Evolutionary conservation across 1,140 invertebrate species (phyloP).

Genomic region (Leptopilina clavipes): DNA sequence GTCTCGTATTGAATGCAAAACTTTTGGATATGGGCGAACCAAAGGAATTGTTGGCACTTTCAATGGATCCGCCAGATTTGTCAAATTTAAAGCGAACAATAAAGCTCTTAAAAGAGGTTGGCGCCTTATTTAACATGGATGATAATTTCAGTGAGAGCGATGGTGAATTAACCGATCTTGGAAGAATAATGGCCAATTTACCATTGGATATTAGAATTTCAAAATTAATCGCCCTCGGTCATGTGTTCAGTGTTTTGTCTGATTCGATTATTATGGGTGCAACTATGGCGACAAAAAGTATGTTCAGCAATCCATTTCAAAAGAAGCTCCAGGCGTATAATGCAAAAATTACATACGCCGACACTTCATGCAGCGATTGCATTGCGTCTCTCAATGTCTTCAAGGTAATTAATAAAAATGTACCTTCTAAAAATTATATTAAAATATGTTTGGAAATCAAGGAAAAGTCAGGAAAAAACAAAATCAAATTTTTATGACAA

Average conservation of each 20-base stretch:
- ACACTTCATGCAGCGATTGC: slow-evolving; percentile 88
- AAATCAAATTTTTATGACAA: too few relatives aligned
- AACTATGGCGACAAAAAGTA: slow-evolving; percentile 85
- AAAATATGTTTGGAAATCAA: too few relatives aligned
- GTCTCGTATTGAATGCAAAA: slow-evolving; percentile 90
- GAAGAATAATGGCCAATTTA: slow-evolving; percentile 86
- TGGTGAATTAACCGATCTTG: slow-evolving; percentile 93
- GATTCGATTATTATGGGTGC: slow-evolving; percentile 93
- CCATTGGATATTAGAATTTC: slow-evolving; percentile 89
- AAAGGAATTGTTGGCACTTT: slow-evolving; percentile 85
- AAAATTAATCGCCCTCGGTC: slow-evolving; percentile 91
- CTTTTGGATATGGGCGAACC: slow-evolving; percentile 89
- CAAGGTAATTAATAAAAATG: slow-evolving; percentile 7
- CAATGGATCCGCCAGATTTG: slow-evolving; percentile 91
- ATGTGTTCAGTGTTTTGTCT: slow-evolving; percentile 89
- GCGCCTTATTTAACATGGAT: slow-evolving; percentile 79
- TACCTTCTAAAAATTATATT: too few relatives aligned
- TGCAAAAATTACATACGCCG: slow-evolving; percentile 87
- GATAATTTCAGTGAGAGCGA: slow-evolving; percentile 73
- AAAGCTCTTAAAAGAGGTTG: slow-evolving; percentile 89
- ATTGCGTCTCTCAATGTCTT: slow-evolving; percentile 89
- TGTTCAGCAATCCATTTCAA: slow-evolving; percentile 86
- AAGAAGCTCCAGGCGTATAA: slow-evolving; percentile 84
- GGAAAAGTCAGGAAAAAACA: too few relatives aligned
- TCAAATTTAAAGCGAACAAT: slow-evolving; percentile 88